These are phyloP conservation scores for Narcine bancroftii DNA, from an alignment of 2,113 vertebrate genomes.

Conservation along the genomic window DNA sequence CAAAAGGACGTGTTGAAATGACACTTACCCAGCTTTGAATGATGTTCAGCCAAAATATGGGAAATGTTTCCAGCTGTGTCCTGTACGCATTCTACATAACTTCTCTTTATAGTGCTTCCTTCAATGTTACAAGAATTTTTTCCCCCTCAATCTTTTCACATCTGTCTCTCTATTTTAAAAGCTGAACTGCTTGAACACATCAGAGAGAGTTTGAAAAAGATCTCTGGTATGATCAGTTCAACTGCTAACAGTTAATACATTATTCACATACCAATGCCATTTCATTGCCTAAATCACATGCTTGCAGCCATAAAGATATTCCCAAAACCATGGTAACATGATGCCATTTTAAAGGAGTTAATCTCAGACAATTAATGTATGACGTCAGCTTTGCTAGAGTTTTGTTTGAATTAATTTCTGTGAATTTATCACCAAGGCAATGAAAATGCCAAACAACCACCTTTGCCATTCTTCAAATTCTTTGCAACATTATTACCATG, in stretches of 20 bases:
- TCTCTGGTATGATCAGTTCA: neutral
- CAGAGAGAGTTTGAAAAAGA: neutral
- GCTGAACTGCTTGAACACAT: neutral
- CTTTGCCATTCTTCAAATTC: too few relatives aligned
- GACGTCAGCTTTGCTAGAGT: neutral
- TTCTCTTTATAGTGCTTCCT: neutral
- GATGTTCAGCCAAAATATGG: constrained; percentile 35
- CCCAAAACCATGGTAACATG: neutral
- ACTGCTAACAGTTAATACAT: neutral
- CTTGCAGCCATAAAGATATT: neutral
- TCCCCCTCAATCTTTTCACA: neutral
- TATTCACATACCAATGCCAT: neutral
- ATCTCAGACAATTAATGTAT: neutral
- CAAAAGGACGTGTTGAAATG: constrained; percentile 47
- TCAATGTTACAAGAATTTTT: neutral
- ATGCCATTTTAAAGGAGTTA: neutral
- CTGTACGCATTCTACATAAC: neutral
- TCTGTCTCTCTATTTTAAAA: neutral
- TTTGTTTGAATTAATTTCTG: constrained; percentile 1
- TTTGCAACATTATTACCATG: too few relatives aligned
- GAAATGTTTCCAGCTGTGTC: constrained; percentile 34
- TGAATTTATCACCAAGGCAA: neutral
- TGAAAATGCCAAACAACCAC: too few relatives aligned
- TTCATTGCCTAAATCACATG: neutral
- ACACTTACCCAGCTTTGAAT: constrained; percentile 39